Conservation (phyloP, 2,888 invertebrate species). For the Drepanosiphum platanoidis region DNA sequence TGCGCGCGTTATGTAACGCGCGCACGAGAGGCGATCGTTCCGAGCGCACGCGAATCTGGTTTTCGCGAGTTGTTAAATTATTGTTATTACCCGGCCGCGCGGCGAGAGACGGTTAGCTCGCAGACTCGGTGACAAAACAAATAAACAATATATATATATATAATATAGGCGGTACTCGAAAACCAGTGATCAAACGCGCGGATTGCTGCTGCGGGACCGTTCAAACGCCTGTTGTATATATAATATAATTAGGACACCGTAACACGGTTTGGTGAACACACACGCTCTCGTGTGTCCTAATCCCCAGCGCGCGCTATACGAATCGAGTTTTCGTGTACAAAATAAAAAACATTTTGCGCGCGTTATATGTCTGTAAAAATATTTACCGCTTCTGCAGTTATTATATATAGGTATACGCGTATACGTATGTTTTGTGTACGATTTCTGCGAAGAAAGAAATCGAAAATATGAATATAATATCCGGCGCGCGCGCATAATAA, state of each 20-base stretch:
- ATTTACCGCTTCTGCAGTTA: neutral
- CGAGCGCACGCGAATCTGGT: slow-evolving; percentile 7
- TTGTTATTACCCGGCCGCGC: too few relatives aligned
- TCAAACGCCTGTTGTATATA: neutral
- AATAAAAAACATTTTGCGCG: neutral
- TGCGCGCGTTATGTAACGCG: slow-evolving; percentile 11
- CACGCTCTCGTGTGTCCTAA: slow-evolving; percentile 8
- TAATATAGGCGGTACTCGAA: too few relatives aligned
- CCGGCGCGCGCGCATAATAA: neutral
- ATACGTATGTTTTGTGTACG: neutral
- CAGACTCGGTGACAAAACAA: neutral
- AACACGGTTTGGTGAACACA: neutral
- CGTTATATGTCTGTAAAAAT: too few relatives aligned
- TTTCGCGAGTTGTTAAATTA: neutral
- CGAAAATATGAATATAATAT: neutral
- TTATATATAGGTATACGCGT: neutral
- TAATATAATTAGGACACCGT: slow-evolving; percentile 32
- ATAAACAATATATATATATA: neutral
- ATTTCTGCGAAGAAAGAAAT: neutral
- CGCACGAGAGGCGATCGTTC: slow-evolving; percentile 8
- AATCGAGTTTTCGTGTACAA: neutral
- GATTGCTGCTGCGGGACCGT: neutral
- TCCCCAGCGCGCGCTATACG: neutral
- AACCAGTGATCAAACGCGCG: neutral
- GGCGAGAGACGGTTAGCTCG: neutral